phyloP scores from a whole-genome alignment of 2,113 vertebrate species.

The Phasianus colchicus region DNA sequence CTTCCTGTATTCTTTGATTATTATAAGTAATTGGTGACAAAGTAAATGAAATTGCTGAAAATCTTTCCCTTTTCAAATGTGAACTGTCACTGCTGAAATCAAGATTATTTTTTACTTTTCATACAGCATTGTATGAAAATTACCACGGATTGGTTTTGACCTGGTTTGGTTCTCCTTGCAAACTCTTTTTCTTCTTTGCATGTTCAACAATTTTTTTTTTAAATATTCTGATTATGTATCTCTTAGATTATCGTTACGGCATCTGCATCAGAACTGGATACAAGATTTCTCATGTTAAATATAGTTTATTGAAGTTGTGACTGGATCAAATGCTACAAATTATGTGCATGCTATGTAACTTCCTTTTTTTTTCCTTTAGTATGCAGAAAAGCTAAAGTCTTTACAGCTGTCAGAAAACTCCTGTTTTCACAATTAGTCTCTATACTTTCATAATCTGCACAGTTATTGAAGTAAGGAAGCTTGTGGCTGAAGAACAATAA shows the following conservation, averaged over 20 bases:
- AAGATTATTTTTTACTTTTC: not conserved
- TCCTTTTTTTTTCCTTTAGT: not conserved
- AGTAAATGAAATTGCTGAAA: not conserved
- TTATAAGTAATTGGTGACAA: not conserved
- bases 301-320: not conserved
- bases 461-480: not conserved
- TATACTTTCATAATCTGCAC: not conserved
- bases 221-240: not conserved
- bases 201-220: not conserved
- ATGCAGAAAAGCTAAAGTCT: not conserved
- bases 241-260: not conserved
- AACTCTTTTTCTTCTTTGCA: not conserved
- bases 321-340: not conserved
- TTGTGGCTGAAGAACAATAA: not conserved
- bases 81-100: not conserved
- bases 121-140: not conserved
- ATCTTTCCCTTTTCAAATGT: not conserved
- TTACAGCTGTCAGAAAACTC: not conserved
- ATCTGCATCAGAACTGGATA: not conserved
- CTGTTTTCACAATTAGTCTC: not conserved
- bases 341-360: not conserved
- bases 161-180: not conserved
- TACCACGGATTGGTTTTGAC: fast-evolving
- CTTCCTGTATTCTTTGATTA: not conserved
- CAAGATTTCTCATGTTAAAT: not conserved